Conservation (phyloP, 1,140 invertebrate species). For the Caenorhabditis briggsae region DNA sequence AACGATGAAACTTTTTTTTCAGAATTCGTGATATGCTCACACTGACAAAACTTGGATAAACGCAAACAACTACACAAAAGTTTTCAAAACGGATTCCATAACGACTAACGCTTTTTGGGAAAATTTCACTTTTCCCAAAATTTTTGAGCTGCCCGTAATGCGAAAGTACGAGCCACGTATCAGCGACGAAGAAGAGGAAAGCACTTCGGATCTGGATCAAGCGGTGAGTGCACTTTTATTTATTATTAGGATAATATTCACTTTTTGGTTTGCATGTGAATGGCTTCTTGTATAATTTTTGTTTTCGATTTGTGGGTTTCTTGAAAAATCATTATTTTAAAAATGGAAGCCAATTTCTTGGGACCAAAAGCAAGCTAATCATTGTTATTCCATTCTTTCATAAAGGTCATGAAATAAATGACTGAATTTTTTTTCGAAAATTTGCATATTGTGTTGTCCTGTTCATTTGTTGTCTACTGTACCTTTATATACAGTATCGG, state of each 20-base stretch:
- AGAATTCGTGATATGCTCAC: slow-evolving; percentile 9
- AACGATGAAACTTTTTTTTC: not conserved
- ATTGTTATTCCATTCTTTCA: too few relatives aligned
- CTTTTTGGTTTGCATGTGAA: not conserved
- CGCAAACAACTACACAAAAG: not conserved
- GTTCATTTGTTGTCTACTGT: too few relatives aligned
- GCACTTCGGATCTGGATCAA: slow-evolving; percentile 23
- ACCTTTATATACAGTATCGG: too few relatives aligned
- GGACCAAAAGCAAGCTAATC: too few relatives aligned
- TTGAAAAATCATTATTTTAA: too few relatives aligned
- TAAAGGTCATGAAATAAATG: too few relatives aligned
- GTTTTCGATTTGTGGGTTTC: too few relatives aligned
- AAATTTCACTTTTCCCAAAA: not conserved
- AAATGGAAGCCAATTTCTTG: too few relatives aligned
- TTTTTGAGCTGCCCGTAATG: slow-evolving; percentile 17
- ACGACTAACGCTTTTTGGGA: not conserved
- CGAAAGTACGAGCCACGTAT: not conserved
- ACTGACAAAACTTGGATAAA: slow-evolving; percentile 4
- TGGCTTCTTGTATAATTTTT: too few relatives aligned
- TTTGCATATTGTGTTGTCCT: too few relatives aligned
- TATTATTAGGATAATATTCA: not conserved
- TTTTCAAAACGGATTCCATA: not conserved
- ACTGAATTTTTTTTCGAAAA: too few relatives aligned
- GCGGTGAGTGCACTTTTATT: not conserved
- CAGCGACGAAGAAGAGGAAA: slow-evolving; percentile 15